Base-by-base conservation (phyloP, 1,140 invertebrate species). In the Drosophila parabipectinata region DNA sequence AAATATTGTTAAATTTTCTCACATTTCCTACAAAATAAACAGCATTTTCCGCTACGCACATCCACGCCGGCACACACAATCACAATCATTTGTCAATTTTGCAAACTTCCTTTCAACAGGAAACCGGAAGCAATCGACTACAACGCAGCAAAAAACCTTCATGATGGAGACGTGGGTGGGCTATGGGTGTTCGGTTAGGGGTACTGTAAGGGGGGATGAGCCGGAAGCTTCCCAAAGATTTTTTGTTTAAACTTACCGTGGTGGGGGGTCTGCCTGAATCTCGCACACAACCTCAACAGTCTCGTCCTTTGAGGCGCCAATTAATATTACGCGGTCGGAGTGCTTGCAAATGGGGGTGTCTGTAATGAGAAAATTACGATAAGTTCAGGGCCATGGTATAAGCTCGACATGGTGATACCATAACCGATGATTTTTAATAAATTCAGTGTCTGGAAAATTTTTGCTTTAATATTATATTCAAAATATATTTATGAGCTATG, bases 251-350 rank as follows among this genome's bases (percentile, higher is more conserved):
- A 82, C 82, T 85, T 63, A 92, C 76, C 94, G 93, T 14, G 96
- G 96, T 10, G 95, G 95, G 0, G 97, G 97, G 93, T 97, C 96
- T 0, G 97, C 96, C 90, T 97, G 96, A 66, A 98, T 96, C 91
- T 95, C 95, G 92, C 97, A 98, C 14, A 94, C 94, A 73, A 98
- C 96, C 91, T 97, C 95, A 45, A 97, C 94, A 18, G 94, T 95
- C 92, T 98, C 97, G 58, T 95, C 95, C 34, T 96, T 93, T 32
- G 96, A 97, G 55, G 96, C 96, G 5, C 97, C 97, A 55, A 97
- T 96, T 69, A 97, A 95, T 44, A 96, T 92, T 45, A 97, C 95
- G 69, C 95, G 94, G 63, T 96, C 95, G 30, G 94, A 93, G 76
- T 91, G 90, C 77, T 94, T 95, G 89, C 97, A 98, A 24, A 96